Conservation (phyloP, 2,888 invertebrate genomes). For the Drosophila macrothrix region DNA sequence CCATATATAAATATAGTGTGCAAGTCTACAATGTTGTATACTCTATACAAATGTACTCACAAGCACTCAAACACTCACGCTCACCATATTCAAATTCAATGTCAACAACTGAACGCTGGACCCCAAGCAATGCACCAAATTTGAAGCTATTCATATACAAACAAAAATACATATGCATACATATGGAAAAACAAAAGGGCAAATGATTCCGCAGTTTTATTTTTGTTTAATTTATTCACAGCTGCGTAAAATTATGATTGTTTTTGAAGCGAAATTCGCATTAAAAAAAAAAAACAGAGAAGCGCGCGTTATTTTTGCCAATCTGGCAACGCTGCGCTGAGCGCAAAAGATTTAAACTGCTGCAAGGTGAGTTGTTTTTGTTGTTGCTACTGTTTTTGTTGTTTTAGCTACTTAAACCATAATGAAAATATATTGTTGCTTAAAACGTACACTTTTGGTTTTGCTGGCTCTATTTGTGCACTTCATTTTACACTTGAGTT, state of each 20-base stretch:
- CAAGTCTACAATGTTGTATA: background rate
- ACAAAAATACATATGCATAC: background rate
- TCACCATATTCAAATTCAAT: slow-evolving; percentile 50
- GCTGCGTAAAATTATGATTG: slow-evolving; percentile 19
- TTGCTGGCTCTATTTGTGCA: slow-evolving; percentile 27
- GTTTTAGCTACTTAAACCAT: slow-evolving; percentile 35
- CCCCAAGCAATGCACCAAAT: slow-evolving; percentile 45
- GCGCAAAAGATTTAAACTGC: slow-evolving; percentile 29
- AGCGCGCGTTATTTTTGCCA: background rate
- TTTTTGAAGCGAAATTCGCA: slow-evolving; percentile 15
- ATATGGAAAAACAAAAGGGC: slow-evolving; percentile 27
- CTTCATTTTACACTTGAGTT: slow-evolving; percentile 51
- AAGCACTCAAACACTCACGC: background rate
- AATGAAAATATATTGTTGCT: slow-evolving; percentile 46
- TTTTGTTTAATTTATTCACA: slow-evolving; percentile 25
- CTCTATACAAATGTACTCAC: slow-evolving; percentile 1
- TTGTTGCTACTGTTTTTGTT: slow-evolving; percentile 11
- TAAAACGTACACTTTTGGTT: slow-evolving; percentile 32
- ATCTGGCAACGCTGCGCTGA: slow-evolving; percentile 50
- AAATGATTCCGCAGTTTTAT: slow-evolving; percentile 42
- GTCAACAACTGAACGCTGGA: slow-evolving; percentile 50
- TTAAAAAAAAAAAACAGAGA: background rate
- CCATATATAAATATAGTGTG: slow-evolving; percentile 26
- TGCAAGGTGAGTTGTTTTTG: slow-evolving; percentile 46
- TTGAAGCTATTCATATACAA: slow-evolving; percentile 33